Conservation (phyloP, 2,113 vertebrate genomes). For the Gallinago media region DNA sequence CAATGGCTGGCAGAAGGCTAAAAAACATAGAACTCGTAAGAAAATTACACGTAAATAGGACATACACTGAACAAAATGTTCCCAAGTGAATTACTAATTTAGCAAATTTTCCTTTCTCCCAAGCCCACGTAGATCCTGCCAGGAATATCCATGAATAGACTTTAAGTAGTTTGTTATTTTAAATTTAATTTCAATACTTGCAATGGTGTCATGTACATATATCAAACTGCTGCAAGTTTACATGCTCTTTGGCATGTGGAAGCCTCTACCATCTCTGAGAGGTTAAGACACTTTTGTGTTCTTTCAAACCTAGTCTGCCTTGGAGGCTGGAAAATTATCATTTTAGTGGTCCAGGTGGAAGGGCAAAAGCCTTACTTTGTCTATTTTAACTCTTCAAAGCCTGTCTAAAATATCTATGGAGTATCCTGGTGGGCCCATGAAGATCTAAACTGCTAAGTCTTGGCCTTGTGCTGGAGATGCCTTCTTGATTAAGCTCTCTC, state of each 20-base stretch:
- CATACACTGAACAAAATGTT: constrained; percentile 23
- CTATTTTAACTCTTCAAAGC: neutral
- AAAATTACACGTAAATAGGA: constrained; percentile 11
- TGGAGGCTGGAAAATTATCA: neutral
- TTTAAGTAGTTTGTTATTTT: constrained; percentile 47
- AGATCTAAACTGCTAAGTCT: neutral
- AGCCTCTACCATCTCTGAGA: neutral
- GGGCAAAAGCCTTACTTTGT: neutral
- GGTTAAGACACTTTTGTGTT: neutral
- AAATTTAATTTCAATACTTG: constrained; percentile 33
- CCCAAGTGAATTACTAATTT: constrained; percentile 38
- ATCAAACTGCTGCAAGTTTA: neutral
- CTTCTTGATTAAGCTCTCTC: neutral
- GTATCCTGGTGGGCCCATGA: neutral
- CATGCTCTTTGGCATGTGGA: neutral
- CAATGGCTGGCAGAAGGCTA: neutral
- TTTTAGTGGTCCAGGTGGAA: neutral
- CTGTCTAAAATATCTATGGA: neutral
- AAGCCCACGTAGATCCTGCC: constrained; percentile 10
- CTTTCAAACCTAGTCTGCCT: neutral
- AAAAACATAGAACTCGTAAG: neutral
- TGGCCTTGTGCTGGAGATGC: neutral
- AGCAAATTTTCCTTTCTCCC: constrained; percentile 40
- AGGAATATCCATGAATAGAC: constrained; percentile 39
- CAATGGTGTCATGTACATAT: neutral